Conservation (phyloP, 2,113 vertebrate species). For the Cheilinus undulatus region DNA sequence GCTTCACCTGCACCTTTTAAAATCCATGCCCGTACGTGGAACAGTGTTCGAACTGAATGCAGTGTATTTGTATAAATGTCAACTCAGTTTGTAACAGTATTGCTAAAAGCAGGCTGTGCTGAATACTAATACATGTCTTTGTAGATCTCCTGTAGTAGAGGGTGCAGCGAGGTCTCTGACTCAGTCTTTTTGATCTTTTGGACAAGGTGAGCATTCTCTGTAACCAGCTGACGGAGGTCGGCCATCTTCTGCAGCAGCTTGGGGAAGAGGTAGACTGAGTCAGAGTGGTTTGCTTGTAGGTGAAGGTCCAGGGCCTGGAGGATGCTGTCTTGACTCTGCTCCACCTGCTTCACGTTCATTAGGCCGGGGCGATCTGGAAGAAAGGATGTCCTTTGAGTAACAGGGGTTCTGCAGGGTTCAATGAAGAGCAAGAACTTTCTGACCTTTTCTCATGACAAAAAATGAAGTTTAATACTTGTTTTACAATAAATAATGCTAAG, state of each 20-base stretch:
- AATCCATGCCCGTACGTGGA: slow-evolving; percentile 59
- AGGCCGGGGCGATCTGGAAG: slow-evolving; percentile 93
- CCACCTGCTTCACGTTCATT: slow-evolving; percentile 96
- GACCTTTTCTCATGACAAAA: no score
- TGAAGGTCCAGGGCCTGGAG: slow-evolving; percentile 95
- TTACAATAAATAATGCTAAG: neutral
- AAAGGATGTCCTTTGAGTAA: neutral
- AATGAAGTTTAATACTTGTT: neutral
- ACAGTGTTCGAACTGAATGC: slow-evolving; percentile 75
- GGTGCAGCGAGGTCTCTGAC: slow-evolving; percentile 94
- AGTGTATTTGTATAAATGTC: slow-evolving; percentile 62
- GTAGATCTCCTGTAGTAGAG: slow-evolving; percentile 98
- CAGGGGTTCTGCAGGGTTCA: neutral
- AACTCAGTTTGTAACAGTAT: slow-evolving; percentile 77
- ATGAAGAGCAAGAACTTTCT: no score
- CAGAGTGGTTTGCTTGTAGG: slow-evolving; percentile 93
- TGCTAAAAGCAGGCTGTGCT: slow-evolving; percentile 67
- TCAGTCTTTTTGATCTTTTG: slow-evolving; percentile 99
- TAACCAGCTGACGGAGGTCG: slow-evolving; percentile 96
- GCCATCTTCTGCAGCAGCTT: slow-evolving; percentile 99
- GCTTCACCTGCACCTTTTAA: slow-evolving; percentile 42
- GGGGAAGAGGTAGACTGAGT: slow-evolving; percentile 96
- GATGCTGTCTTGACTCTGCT: slow-evolving; percentile 97
- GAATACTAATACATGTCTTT: slow-evolving; percentile 96
- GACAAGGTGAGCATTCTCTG: slow-evolving; percentile 95